phyloP scores from a whole-genome alignment of 2,113 vertebrate species.

The Serranochromis macrocephalus region DNA sequence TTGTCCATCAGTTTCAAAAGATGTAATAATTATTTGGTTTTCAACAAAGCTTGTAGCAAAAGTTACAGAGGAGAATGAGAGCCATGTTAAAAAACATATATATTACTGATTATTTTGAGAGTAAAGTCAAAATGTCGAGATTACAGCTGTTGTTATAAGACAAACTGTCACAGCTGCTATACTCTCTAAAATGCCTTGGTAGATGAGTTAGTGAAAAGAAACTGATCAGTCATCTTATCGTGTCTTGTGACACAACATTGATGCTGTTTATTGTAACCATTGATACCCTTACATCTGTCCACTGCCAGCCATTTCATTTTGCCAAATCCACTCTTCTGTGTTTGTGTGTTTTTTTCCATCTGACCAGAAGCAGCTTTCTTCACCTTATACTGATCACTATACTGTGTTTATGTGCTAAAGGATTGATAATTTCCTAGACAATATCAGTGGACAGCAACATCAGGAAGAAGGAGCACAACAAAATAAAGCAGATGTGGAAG shows the following conservation, averaged over 20 bases:
- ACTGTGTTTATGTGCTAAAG: background rate
- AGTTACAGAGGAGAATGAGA: background rate
- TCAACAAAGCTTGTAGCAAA: background rate
- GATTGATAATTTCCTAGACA: background rate
- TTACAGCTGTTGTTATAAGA: background rate
- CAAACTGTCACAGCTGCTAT: background rate
- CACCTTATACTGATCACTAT: background rate
- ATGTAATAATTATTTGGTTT: background rate
- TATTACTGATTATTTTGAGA: background rate
- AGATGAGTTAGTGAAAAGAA: background rate
- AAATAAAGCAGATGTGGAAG: background rate
- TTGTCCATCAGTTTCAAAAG: background rate
- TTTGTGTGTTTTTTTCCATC: background rate
- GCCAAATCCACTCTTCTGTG: background rate
- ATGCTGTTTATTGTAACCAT: background rate
- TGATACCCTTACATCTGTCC: background rate
- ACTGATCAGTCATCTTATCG: background rate
- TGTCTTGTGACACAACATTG: background rate
- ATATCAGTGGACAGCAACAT: background rate
- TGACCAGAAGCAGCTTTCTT: background rate
- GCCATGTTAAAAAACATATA: background rate
- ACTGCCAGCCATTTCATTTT: accelerated
- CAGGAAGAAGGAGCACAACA: background rate
- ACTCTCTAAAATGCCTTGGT: background rate
- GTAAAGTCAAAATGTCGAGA: accelerated